Conservation (phyloP, 2,113 vertebrate genomes). For the Tragulus kanchil region DNA sequence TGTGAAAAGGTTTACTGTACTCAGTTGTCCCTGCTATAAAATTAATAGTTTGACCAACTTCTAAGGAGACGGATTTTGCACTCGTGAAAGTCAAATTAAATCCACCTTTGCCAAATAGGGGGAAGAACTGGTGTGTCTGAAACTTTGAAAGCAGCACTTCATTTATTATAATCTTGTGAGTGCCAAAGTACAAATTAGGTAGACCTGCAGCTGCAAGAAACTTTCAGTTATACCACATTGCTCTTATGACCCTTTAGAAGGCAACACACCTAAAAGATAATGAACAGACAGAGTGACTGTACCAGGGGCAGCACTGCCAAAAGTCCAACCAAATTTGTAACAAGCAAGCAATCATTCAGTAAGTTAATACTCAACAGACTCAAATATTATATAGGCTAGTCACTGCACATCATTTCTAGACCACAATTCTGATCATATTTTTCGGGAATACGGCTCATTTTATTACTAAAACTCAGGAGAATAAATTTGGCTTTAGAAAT, state of each 20-base stretch:
- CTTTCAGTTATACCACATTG: conserved; percentile 21
- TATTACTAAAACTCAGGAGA: conserved; percentile 29
- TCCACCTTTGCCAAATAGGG: conserved; percentile 84
- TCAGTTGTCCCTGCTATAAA: conserved; percentile 86
- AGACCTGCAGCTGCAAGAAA: conserved; percentile 83
- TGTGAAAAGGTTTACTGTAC: conserved; percentile 87
- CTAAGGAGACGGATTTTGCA: conserved; percentile 84
- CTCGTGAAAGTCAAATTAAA: conserved; percentile 88
- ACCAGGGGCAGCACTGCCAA: not conserved
- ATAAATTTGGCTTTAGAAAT: not conserved
- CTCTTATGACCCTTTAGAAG: conserved; percentile 16
- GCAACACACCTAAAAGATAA: conserved; percentile 23
- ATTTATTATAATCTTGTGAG: conserved; percentile 86
- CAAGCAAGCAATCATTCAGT: conserved; percentile 13
- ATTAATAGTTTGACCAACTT: conserved; percentile 88
- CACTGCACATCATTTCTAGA: not conserved
- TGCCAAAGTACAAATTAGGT: conserved; percentile 85
- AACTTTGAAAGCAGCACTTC: conserved; percentile 87
- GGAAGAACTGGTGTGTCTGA: conserved; percentile 80
- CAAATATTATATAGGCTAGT: not conserved
- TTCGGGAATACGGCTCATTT: conserved; percentile 16
- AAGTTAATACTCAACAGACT: conserved; percentile 49
- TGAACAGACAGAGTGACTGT: conserved; percentile 55
- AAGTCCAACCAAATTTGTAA: conserved; percentile 36
- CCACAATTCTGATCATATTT: not conserved